Conservation (phyloP, 2,888 invertebrate species). For the Antitype chi region DNA sequence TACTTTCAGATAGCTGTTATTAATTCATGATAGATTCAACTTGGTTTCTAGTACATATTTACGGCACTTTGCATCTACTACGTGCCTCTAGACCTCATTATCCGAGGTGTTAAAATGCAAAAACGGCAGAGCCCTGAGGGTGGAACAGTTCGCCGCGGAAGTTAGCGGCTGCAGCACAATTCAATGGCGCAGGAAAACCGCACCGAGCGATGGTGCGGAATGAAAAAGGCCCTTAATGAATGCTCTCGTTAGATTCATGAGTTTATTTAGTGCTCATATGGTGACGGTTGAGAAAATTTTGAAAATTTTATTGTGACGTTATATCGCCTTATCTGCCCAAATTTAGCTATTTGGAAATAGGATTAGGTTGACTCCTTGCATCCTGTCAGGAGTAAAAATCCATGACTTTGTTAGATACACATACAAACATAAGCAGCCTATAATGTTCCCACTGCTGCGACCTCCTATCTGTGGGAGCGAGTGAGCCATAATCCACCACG, state of each 20-base stretch:
- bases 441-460: no score
- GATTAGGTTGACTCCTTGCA: not conserved
- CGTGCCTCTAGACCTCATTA: slow-evolving; percentile 82
- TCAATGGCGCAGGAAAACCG: slow-evolving; percentile 83
- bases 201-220: slow-evolving; percentile 73
- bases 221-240: slow-evolving; percentile 83
- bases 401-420: not conserved
- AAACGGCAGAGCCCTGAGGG: slow-evolving; percentile 77
- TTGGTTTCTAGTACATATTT: slow-evolving; percentile 57
- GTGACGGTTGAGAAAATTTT: slow-evolving; percentile 19
- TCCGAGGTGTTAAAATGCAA: slow-evolving; percentile 83
- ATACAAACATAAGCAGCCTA: no score
- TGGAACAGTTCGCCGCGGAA: slow-evolving; percentile 78
- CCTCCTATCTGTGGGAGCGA: no score
- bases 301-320: not conserved
- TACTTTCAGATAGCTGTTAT: slow-evolving; percentile 40
- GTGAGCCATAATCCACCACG: no score
- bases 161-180: slow-evolving; percentile 77
- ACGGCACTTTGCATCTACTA: slow-evolving; percentile 65
- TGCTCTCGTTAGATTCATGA: slow-evolving; percentile 79
- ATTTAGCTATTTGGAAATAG: not conserved
- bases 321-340: not conserved
- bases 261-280: slow-evolving; percentile 61
- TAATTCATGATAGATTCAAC: slow-evolving; percentile 49
- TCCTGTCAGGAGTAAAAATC: not conserved